A percentile compares a stretch with the other conserved stretches of the same genome.
Evolutionary conservation across 1,140 invertebrate species (phyloP).

Genomic region (Diorhabda elongata): DNA sequence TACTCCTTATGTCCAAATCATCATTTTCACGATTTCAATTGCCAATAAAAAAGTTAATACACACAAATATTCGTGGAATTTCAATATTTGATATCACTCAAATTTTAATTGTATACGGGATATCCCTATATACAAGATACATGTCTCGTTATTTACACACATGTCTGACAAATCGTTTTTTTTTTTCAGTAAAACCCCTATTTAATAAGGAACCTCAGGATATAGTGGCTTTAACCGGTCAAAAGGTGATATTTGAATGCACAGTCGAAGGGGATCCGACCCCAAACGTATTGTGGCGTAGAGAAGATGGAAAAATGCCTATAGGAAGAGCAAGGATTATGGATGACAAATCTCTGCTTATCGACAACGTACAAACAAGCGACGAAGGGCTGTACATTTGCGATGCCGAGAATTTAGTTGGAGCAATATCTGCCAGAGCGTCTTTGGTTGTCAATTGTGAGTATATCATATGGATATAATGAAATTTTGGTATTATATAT

Average conservation of each 20-base stretch:
- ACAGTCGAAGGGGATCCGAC: conserved; percentile 85
- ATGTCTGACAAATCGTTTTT: conserved; percentile 32
- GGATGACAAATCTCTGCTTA: conserved; percentile 71
- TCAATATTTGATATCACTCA: no score
- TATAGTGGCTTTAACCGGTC: conserved; percentile 72
- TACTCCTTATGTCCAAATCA: no score
- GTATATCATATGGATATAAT: conserved; percentile 38
- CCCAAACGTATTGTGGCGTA: conserved; percentile 83
- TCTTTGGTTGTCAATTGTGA: conserved; percentile 73
- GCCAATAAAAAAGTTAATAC: no score
- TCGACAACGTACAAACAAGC: conserved; percentile 66
- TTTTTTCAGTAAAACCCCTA: conserved; percentile 79
- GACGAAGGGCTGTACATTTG: conserved; percentile 82
- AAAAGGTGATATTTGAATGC: conserved; percentile 82
- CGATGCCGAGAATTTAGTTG: conserved; percentile 74
- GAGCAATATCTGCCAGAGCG: conserved; percentile 68
- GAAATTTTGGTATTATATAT: neutral
- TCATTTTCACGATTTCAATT: no score
- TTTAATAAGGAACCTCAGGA: conserved; percentile 82
- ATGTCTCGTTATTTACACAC: neutral
- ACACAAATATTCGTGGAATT: no score
- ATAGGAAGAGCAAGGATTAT: conserved; percentile 67
- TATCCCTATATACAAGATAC: no score
- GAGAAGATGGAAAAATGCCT: conserved; percentile 80
- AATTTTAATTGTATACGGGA: no score